Conservation (phyloP, 1,140 invertebrate genomes). For the Drosophila kurseongensis region DNA sequence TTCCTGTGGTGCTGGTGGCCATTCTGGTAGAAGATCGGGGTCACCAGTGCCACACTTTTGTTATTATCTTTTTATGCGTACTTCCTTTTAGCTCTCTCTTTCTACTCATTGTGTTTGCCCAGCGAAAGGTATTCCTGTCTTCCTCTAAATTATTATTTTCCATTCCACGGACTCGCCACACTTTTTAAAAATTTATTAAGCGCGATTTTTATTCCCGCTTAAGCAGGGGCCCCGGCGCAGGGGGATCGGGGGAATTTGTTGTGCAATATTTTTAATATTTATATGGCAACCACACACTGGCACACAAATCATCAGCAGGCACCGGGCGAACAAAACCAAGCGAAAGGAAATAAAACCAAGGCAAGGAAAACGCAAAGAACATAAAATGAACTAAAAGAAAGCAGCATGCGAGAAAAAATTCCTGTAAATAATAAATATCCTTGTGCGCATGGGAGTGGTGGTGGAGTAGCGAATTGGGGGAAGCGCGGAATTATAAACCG, state of each 20-base stretch:
- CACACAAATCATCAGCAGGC: constrained; percentile 80
- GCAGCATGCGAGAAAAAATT: constrained; percentile 66
- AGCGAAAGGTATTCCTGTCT: constrained; percentile 27
- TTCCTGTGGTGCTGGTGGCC: constrained; percentile 53
- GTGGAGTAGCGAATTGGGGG: constrained; percentile 31
- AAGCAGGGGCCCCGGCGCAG: constrained; percentile 27
- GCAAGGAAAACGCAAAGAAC: constrained; percentile 31
- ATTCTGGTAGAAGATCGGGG: constrained; percentile 22
- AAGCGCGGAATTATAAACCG: constrained; percentile 80
- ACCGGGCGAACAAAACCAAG: constrained; percentile 38
- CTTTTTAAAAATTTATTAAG: constrained; percentile 80
- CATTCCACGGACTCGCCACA: constrained; percentile 68
- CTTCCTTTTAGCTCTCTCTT: background rate
- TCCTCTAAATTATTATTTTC: constrained; percentile 70
- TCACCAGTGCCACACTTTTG: constrained; percentile 61
- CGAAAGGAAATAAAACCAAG: constrained; percentile 45
- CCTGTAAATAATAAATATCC: constrained; percentile 80
- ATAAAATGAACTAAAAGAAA: constrained; percentile 55
- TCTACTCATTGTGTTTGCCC: constrained; percentile 18
- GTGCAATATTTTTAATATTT: constrained; percentile 82
- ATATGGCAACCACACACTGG: constrained; percentile 75
- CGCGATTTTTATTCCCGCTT: constrained; percentile 63
- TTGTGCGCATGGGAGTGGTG: constrained; percentile 24
- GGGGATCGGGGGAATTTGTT: constrained; percentile 57
- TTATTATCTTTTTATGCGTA: constrained; percentile 71